Conservation (phyloP, 2,888 invertebrate species). For the Aspidapion aeneum region DNA sequence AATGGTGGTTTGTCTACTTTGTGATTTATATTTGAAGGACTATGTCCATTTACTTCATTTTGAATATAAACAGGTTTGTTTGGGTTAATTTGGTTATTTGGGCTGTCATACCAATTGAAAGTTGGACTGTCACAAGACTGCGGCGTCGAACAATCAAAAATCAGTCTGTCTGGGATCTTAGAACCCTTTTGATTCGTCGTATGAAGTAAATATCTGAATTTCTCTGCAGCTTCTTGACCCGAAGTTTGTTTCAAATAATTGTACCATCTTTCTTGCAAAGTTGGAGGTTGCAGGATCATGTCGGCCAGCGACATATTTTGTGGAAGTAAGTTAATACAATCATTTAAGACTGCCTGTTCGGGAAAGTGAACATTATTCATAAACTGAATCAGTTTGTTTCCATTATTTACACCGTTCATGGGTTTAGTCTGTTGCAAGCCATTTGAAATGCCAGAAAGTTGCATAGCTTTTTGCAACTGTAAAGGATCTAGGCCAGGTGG, state of each 20-base stretch:
- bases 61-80: constrained; percentile 44
- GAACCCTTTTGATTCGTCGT: constrained; percentile 37
- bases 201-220: constrained; percentile 48
- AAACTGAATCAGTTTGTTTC: constrained; percentile 53
- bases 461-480: constrained; percentile 27
- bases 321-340: constrained; percentile 50
- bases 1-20: no score
- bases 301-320: constrained; percentile 56
- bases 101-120: constrained; percentile 43
- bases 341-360: constrained; percentile 42
- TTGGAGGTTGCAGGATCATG: constrained; percentile 52
- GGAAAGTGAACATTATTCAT: constrained; percentile 57
- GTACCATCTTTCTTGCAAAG: constrained; percentile 50
- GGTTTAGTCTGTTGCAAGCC: neutral
- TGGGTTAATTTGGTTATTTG: constrained; percentile 42
- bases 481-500: constrained; percentile 26
- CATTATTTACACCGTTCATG: neutral
- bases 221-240: constrained; percentile 56
- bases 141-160: constrained; percentile 33
- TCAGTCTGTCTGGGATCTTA: constrained; percentile 31
- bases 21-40: constrained; percentile 5
- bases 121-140: constrained; percentile 38
- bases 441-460: constrained; percentile 6
- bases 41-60: constrained; percentile 27
- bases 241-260: constrained; percentile 53